Evolutionary conservation across 2,113 vertebrate species (phyloP).

Genomic region (Crocuta crocuta): DNA sequence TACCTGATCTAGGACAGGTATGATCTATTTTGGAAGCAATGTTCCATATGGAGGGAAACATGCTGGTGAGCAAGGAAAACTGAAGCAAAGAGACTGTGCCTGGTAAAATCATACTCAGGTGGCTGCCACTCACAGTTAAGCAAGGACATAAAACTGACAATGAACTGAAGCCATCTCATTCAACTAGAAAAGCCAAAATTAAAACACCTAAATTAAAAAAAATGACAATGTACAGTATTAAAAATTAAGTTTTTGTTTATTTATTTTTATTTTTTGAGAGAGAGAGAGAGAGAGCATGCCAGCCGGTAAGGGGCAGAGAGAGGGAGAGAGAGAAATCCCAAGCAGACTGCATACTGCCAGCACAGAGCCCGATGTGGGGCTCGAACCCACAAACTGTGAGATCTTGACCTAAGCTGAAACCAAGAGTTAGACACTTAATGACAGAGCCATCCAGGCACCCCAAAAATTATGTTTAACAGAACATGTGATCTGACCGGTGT

Average conservation of each 20-base stretch:
- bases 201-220: background rate
- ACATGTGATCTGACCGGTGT: background rate
- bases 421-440: too few relatives aligned
- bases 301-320: too few relatives aligned
- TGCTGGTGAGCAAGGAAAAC: background rate
- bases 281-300: too few relatives aligned
- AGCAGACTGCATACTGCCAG: too few relatives aligned
- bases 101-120: background rate
- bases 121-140: background rate
- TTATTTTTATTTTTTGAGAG: too few relatives aligned
- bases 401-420: too few relatives aligned
- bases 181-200: background rate
- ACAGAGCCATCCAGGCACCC: too few relatives aligned
- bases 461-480: conserved; percentile 5
- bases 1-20: background rate
- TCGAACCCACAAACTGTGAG: too few relatives aligned
- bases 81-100: background rate
- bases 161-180: background rate
- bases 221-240: background rate
- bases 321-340: too few relatives aligned
- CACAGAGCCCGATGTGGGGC: too few relatives aligned
- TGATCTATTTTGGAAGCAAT: background rate
- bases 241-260: background rate
- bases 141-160: background rate
- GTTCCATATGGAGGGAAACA: background rate